phyloP scores from a whole-genome alignment of 2,888 invertebrate species.

The Pandemis heparana region DNA sequence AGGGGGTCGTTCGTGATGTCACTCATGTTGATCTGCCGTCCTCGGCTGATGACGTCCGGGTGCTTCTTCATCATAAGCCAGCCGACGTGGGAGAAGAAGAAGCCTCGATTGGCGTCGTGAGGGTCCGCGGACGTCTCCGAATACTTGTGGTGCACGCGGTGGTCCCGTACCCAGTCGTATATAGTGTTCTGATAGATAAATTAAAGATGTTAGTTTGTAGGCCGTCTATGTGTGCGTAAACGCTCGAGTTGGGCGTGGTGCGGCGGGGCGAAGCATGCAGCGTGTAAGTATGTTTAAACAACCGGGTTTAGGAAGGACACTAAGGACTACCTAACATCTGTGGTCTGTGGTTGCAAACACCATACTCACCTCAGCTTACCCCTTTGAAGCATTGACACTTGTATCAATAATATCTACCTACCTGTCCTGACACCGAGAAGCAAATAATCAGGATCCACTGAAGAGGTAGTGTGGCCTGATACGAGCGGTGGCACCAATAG shows the following conservation, averaged over 20 bases:
- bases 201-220: neutral
- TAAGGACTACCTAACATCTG: too few relatives aligned
- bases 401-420: constrained; percentile 53
- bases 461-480: constrained; percentile 87
- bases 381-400: too few relatives aligned
- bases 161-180: constrained; percentile 91
- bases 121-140: constrained; percentile 93
- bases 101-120: constrained; percentile 92
- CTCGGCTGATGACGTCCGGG: constrained; percentile 92
- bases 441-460: constrained; percentile 86
- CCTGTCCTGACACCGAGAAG: constrained; percentile 89
- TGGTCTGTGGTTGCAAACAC: too few relatives aligned
- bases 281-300: too few relatives aligned
- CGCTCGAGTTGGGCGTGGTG: too few relatives aligned
- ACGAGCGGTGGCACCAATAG: constrained; percentile 88
- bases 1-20: constrained; percentile 93
- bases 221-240: too few relatives aligned
- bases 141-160: constrained; percentile 91
- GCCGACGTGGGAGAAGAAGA: constrained; percentile 97
- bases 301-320: too few relatives aligned
- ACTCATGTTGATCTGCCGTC: constrained; percentile 92
- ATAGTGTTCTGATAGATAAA: constrained; percentile 85
- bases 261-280: too few relatives aligned
- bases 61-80: constrained; percentile 97
- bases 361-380: too few relatives aligned